phyloP scores from a whole-genome alignment of 2,113 vertebrate species.

The Hymenochirus boettgeri region DNA sequence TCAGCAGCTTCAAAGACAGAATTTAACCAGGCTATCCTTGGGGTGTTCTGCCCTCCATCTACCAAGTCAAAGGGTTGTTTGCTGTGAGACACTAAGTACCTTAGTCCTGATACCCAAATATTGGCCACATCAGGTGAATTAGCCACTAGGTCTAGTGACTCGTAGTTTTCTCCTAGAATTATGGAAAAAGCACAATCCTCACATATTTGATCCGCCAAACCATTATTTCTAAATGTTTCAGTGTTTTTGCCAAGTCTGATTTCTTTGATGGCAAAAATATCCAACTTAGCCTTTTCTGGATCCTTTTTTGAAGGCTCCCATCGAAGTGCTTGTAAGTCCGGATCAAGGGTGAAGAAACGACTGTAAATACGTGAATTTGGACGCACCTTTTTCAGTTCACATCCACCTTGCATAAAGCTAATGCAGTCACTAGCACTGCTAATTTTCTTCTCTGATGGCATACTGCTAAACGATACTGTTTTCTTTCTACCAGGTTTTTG shows the following conservation, averaged over 20 bases:
- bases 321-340: conserved; percentile 85
- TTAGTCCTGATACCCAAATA: conserved; percentile 95
- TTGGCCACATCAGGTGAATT: conserved; percentile 92
- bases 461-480: conserved; percentile 97
- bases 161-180: conserved; percentile 91
- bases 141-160: conserved; percentile 93
- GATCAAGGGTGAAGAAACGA: conserved; percentile 89
- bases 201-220: conserved; percentile 85
- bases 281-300: conserved; percentile 84
- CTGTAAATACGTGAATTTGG: conserved; percentile 92
- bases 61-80: conserved; percentile 73
- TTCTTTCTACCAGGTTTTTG: conserved; percentile 91
- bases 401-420: conserved; percentile 97
- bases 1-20: conserved; percentile 81
- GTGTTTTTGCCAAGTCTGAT: conserved; percentile 94
- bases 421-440: conserved; percentile 92
- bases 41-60: conserved; percentile 74
- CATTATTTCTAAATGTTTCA: conserved; percentile 91
- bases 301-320: conserved; percentile 99
- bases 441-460: conserved; percentile 96
- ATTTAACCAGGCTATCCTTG: conserved; percentile 81
- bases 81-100: conserved; percentile 87
- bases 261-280: conserved; percentile 84
- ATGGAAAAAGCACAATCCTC: conserved; percentile 92
- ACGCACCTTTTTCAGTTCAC: conserved; percentile 93